Evolutionary conservation across 2,113 vertebrate species (phyloP), one percentile per base, ranked within the genome.

Genomic region (Clupea harengus): DNA sequence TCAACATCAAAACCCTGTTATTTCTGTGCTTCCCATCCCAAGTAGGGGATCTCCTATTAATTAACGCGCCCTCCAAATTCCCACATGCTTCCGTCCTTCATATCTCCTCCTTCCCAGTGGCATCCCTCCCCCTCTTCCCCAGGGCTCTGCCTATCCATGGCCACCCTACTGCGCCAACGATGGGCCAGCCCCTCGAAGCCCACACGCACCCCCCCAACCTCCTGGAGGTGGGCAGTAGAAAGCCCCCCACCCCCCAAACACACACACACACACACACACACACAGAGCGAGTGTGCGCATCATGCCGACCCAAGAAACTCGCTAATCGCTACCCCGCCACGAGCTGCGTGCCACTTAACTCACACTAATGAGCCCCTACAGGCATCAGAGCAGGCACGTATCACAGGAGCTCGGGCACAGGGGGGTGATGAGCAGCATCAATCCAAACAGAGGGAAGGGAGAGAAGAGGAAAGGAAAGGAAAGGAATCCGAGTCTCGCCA

Each of bases 221-320:
- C 17, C 50, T 11, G 50, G 47, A 49, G 47, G 2, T 39, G 39
- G 39, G 39, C 39, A 39, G 39, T 39, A 39, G 1, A 39, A 6
- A 49, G 47, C 10, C 47, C 50, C 13, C 50, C 13, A 11, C 78
- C 85, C 85, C 82, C 87, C 54, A 89, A 5, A 85, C 8, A 78
- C 80, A 81, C 39, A 81, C 39, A 46, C 46, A 78, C 28, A 52
- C 50, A 85, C 25, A 47, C 75, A 50, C 85, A 0, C 39, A 25
- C 81, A 72, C 22, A 49, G 78, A 46, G 17, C 15, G 84, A 64
- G 78, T 81, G 49, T 81, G 83, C 83, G 60, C 90, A 93, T 85
- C 86, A 86, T 44, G 90, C 78, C 84, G 57, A 86, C 84, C 90
- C 83, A 60, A 67, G 45, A 85, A 81, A 81, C 45, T 8, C n/a